These are phyloP conservation scores for Phyllopteryx taeniolatus DNA, from an alignment of 2,113 vertebrate genomes.

Conservation along the genomic window DNA sequence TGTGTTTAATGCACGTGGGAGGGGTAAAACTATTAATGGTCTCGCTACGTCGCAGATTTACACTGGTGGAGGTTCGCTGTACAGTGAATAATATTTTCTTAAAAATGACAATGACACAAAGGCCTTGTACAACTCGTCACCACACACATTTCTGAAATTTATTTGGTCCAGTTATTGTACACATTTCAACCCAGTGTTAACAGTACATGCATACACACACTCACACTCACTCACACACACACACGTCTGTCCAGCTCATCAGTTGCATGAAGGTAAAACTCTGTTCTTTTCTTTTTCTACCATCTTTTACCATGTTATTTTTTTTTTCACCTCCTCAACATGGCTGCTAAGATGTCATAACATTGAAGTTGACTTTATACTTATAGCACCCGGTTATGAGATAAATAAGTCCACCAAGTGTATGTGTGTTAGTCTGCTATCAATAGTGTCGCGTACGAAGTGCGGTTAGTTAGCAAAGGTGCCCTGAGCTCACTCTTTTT, in stretches of 20 bases:
- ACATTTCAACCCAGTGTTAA: conserved; percentile 7
- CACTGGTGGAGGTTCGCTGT: no score
- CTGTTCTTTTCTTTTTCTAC: neutral
- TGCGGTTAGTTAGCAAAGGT: conserved; percentile 44
- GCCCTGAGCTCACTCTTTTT: conserved; percentile 66
- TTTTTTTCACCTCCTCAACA: neutral
- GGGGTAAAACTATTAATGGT: no score
- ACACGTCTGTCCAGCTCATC: neutral
- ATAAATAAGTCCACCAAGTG: conserved; percentile 13
- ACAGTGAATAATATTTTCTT: neutral
- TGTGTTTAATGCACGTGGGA: no score
- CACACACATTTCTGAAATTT: conserved; percentile 15
- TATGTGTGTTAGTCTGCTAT: conserved; percentile 1
- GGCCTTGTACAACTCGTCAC: conserved; percentile 1
- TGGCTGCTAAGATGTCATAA: neutral
- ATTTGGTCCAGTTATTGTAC: conserved; percentile 14
- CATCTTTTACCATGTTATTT: neutral
- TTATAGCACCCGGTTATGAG: neutral
- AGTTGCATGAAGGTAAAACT: neutral
- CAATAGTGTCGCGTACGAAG: conserved; percentile 5
- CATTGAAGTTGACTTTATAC: neutral
- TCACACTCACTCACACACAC: conserved; percentile 36
- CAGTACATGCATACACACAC: conserved; percentile 10
- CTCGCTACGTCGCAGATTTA: no score
- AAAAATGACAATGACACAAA: neutral